Conservation (phyloP, 2,888 invertebrate species). For the Petrophora chlorosata region DNA sequence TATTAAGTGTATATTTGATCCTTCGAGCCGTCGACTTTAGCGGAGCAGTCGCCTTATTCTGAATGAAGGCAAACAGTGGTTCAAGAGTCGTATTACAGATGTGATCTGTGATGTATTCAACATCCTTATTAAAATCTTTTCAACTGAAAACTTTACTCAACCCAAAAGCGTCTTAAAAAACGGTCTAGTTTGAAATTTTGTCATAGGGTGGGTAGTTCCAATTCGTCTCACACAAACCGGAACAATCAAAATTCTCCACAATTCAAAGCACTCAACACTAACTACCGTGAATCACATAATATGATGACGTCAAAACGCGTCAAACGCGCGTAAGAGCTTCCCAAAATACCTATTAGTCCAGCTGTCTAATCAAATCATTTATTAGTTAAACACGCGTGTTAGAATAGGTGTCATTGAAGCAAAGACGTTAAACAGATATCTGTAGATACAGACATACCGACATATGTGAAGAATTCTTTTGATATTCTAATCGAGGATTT, state of each 20-base stretch:
- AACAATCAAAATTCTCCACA: slow-evolving; percentile 12
- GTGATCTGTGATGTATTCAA: no score
- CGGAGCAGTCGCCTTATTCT: no score
- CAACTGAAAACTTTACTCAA: no score
- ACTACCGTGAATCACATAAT: slow-evolving; percentile 45
- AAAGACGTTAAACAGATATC: slow-evolving; percentile 15
- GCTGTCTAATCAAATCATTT: slow-evolving; percentile 62
- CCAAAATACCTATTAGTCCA: slow-evolving; percentile 56
- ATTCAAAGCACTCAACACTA: slow-evolving; percentile 14
- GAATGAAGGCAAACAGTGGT: no score
- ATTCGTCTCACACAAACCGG: slow-evolving; percentile 14
- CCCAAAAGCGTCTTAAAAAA: no score
- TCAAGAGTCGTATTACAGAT: no score
- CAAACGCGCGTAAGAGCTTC: slow-evolving; percentile 52
- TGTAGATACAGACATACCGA: not conserved
- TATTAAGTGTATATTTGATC: not conserved
- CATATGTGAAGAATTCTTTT: slow-evolving; percentile 17
- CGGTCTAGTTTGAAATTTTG: no score
- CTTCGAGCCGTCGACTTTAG: no score
- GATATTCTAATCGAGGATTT: slow-evolving; percentile 9
- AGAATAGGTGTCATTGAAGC: slow-evolving; percentile 22
- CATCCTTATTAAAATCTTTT: no score
- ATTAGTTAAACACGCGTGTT: slow-evolving; percentile 39
- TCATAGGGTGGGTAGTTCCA: no score
- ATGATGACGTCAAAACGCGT: slow-evolving; percentile 50